These are phyloP conservation scores for Rambutsinella grinnellia DNA, from an alignment of 2,888 invertebrate genomes.

Conservation along the genomic window DNA sequence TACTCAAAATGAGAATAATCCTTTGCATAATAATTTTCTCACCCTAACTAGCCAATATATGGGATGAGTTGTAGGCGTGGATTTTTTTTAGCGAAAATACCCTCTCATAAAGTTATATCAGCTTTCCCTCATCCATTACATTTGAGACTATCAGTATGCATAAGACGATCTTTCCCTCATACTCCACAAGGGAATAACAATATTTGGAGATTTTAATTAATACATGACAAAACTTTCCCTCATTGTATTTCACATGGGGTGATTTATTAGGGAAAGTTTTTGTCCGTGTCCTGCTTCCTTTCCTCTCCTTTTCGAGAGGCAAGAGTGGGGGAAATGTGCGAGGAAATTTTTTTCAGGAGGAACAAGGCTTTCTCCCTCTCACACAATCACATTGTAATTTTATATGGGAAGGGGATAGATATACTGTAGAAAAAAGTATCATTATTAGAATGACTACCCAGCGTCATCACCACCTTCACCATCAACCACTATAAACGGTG, in stretches of 20 bases:
- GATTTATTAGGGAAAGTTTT: conserved; percentile 66
- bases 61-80: no score
- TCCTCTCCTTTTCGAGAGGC: no score
- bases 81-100: conserved; percentile 2
- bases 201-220: conserved; percentile 67
- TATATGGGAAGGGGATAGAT: no score
- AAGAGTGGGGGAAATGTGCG: no score
- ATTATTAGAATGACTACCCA: conserved; percentile 5
- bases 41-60: no score
- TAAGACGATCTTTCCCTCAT: conserved; percentile 52
- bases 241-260: conserved; percentile 64
- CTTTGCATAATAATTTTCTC: no score
- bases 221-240: conserved; percentile 67
- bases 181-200: conserved; percentile 64
- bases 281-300: conserved; percentile 30
- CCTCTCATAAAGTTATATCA: not conserved
- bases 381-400: conserved; percentile 5
- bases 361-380: conserved; percentile 11
- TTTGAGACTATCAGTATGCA: conserved; percentile 58
- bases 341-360: conserved; percentile 17
- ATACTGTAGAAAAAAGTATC: conserved; percentile 2
- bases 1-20: no score
- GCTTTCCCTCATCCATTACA: no score
- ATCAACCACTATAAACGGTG: conserved; percentile 7
- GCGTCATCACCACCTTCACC: conserved; percentile 6